These are phyloP conservation scores for Synanthedon formicaeformis DNA, from an alignment of 2,888 invertebrate species.

Conservation along the genomic window DNA sequence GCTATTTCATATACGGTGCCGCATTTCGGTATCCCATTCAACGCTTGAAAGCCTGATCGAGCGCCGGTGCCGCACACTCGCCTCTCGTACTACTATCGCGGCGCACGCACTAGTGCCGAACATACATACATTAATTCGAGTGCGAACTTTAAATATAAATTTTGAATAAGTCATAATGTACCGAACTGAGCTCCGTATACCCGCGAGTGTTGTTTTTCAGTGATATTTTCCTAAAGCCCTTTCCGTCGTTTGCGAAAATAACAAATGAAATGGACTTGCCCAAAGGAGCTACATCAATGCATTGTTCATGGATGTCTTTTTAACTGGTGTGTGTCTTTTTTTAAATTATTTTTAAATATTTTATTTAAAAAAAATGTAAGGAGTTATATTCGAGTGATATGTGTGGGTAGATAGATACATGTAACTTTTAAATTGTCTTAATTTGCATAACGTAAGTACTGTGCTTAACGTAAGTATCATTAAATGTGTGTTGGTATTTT, in stretches of 20 bases:
- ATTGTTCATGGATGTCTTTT: conserved; percentile 70
- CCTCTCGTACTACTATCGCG: conserved; percentile 44
- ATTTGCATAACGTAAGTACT: too few species aligned
- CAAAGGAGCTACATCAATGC: conserved; percentile 63
- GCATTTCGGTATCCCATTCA: conserved; percentile 69
- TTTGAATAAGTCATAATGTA: conserved; percentile 11
- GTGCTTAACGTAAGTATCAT: too few species aligned
- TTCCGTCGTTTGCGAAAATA: conserved; percentile 9
- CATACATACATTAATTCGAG: conserved; percentile 13
- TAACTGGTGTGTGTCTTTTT: conserved; percentile 60
- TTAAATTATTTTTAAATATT: conserved; percentile 9
- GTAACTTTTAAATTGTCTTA: too few species aligned
- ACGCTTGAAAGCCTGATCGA: conserved; percentile 63
- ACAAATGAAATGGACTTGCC: conserved; percentile 66
- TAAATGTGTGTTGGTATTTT: too few species aligned
- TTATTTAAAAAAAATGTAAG: too few species aligned
- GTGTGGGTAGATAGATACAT: not conserved
- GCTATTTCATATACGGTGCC: conserved; percentile 67
- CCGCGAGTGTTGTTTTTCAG: conserved; percentile 24
- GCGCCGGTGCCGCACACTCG: conserved; percentile 59
- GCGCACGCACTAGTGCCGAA: conserved; percentile 30
- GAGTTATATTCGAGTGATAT: not conserved
- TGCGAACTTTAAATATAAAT: conserved; percentile 21
- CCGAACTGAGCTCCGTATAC: conserved; percentile 15
- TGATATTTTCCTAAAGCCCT: conserved; percentile 11